Conservation (phyloP, 2,797 vertebrate species). For the Onychomys arenicola region DNA sequence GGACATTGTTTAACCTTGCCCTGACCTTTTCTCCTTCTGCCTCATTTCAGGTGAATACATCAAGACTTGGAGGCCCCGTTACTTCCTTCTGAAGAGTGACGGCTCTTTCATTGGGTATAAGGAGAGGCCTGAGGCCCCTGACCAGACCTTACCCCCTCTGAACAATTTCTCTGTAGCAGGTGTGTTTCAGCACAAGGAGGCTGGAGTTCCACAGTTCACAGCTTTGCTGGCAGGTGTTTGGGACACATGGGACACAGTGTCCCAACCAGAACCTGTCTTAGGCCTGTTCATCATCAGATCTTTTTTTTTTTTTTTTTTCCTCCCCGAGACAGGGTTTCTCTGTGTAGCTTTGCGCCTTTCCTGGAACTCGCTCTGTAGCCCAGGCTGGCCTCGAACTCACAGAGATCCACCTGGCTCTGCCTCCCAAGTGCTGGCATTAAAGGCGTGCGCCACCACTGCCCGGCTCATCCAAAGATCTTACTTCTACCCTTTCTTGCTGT, state of each 20-base stretch:
- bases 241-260: not conserved
- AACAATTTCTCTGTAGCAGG: conserved; percentile 98
- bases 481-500: not conserved
- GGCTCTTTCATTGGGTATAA: conserved; percentile 98
- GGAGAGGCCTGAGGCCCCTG: conserved; percentile 94
- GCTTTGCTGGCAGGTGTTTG: not conserved
- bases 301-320: too few species aligned
- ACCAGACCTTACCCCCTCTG: conserved; percentile 93
- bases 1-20: not conserved
- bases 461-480: too few species aligned
- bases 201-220: not conserved
- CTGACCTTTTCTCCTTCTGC: conserved; percentile 39
- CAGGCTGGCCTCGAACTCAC: too few species aligned
- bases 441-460: too few species aligned
- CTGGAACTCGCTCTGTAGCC: too few species aligned
- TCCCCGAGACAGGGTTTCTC: too few species aligned
- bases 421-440: too few species aligned
- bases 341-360: too few species aligned
- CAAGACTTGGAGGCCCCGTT: conserved; percentile 97
- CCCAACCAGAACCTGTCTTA: not conserved
- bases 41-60: conserved; percentile 93
- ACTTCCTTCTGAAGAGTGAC: conserved; percentile 96
- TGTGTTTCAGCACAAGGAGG: conserved; percentile 71
- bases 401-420: too few species aligned
- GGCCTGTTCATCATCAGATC: not conserved